Base-by-base conservation (phyloP, 1,140 invertebrate species). In the Camponotus floridanus region DNA sequence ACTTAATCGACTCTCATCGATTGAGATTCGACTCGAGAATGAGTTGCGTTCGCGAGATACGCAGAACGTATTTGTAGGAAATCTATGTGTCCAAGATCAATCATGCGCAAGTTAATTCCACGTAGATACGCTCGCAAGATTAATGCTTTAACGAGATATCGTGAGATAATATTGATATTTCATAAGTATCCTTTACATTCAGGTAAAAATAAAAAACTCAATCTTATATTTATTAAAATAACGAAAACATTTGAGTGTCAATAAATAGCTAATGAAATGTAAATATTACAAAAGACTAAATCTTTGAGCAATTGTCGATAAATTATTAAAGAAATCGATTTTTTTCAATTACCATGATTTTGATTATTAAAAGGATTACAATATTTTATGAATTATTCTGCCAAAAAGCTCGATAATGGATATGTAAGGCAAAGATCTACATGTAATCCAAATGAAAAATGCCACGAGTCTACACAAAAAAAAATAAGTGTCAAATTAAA, bases 341-440 rank as follows among this genome's bases (percentile, higher is more conserved):
- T 81, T 26, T 36, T 57, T 33, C 39, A 42, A 61, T 81, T 73
- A 48, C 13, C 36, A 11, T 59, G 51, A 73, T 55, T 81, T 68
- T 73, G 39, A 81, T 81, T 11, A 39, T 48, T 39, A 3, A 11
- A 31, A 13, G 33, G 33, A 33, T 26, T 21, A 51, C 8, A 33
- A n/a, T 36, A 48, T 55, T 70, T 61, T 70, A 61, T 64, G 55
- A 18, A 33, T 64, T 61, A 18, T 33, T 76, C 55, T 55, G 31
- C 55, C 55, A 74, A 70, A 73, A 79, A 70, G 83, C 73, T 62
- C 21, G 45, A 33, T 87, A 87, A 87, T 87, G 86, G 80, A 87
- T 51, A 84, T 51, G 68, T 85, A 84, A 76, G 79, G 61, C 11
- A 13, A n/a, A 70, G 62, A 70, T 39, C 21, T 39, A 21, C 55